Evolutionary conservation across 2,113 vertebrate genomes (phyloP), one percentile per base, ranked within the genome.

Genomic region (Podarcis cretensis): DNA sequence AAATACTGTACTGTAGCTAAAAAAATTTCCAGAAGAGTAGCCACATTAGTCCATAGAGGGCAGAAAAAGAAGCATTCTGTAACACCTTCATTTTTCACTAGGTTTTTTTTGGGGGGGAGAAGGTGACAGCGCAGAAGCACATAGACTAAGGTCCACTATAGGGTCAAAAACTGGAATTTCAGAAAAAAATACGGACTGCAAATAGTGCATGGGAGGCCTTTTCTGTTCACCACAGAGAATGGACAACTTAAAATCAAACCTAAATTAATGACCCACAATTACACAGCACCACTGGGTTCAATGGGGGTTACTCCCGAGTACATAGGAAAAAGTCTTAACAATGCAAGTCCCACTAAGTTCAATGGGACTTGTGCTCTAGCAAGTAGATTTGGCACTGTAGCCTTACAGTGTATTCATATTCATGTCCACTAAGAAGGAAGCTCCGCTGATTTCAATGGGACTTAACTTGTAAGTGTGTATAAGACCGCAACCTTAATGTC

Each of bases 1-100:
- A 91, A 75, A 85, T 68, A 66, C 0, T 7, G 37, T 14, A 75
- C 81, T 86, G 54, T 83, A 84, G 10, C n/a, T 90, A 32, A 32
- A 54, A 79, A 23, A 23, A 12, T 63, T 54, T 84, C 27, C 40
- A 71, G 40, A 84, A 84, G 82, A 71, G 66, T 84, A 84, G 30
- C 66, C 79, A 81, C 59, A 54, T 63, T 57, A 79, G 27, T 57
- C 35, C 59, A 82, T 6, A 69, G 81, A 13, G 68, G 65, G 23
- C 40, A 83, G 37, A 43, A 37, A 14, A 18, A 20, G 81, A 14
- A 43, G 40, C 14, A 5, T 43, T 25, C 63, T 18, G 25, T 6
- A 48, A 27, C 40, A 71, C 3, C 40, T n/a, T 21, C 30, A 4
- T 71, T 6, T n/a, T 40, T 84, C 14, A 71, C 35, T 20, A 32